Evolutionary conservation across 2,888 invertebrate species (phyloP).

Genomic region (Melinaea marsaeus): DNA sequence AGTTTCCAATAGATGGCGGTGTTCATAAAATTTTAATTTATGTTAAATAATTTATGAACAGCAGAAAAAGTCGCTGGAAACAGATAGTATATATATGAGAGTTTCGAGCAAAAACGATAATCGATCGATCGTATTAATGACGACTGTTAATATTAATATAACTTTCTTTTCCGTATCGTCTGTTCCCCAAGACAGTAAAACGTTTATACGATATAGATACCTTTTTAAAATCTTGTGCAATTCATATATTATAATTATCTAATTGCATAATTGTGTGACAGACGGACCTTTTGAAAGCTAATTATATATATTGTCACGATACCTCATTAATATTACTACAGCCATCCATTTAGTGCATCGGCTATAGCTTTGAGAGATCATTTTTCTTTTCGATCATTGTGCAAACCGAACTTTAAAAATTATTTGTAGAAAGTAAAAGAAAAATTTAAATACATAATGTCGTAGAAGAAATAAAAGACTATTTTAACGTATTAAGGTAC

Average conservation of each 20-base stretch:
- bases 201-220: too few species aligned
- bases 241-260: background rate
- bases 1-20: too few species aligned
- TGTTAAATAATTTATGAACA: too few species aligned
- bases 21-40: too few species aligned
- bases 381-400: slow-evolving; percentile 1
- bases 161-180: slow-evolving; percentile 10
- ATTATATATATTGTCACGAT: slow-evolving; percentile 4
- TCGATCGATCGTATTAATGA: slow-evolving; percentile 6
- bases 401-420: background rate
- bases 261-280: background rate
- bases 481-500: too few species aligned
- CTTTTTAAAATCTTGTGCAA: background rate
- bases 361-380: slow-evolving; percentile 4
- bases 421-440: too few species aligned
- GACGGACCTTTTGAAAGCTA: background rate
- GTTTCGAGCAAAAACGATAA: background rate
- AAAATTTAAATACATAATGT: too few species aligned
- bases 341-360: background rate
- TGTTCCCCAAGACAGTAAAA: background rate
- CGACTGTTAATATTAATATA: slow-evolving; percentile 7
- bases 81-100: background rate
- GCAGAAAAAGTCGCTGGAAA: too few species aligned
- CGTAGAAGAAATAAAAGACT: too few species aligned
- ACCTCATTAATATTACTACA: slow-evolving; percentile 1